Percentiles rank a stretch among this genome's conserved stretches.
Conservation (phyloP, 64 coral and sea anemone genomes). For the Montipora capricornis region DNA sequence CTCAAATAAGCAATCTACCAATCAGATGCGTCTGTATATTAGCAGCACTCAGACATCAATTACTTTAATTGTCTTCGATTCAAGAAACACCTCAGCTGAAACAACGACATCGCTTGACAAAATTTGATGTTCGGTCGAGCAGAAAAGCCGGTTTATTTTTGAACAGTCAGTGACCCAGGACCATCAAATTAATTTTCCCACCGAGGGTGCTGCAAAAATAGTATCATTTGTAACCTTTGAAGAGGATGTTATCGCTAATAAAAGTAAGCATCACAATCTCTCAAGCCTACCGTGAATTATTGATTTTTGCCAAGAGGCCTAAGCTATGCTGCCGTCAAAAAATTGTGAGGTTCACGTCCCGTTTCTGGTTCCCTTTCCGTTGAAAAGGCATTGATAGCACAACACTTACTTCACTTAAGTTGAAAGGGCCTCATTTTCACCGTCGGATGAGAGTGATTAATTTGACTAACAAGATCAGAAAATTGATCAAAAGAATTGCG, state of each 20-base stretch:
- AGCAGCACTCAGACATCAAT: conserved; percentile 1
- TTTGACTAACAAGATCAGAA: neutral
- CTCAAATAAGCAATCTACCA: neutral
- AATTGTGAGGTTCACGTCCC: neutral
- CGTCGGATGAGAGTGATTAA: neutral
- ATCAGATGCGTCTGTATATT: neutral
- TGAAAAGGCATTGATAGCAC: neutral
- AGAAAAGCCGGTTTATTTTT: neutral
- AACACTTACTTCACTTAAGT: neutral
- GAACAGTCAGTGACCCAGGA: neutral
- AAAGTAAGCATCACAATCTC: neutral
- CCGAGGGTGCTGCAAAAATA: conserved; percentile 10
- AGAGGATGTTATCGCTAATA: conserved; percentile 9
- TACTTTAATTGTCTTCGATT: conserved; percentile 25
- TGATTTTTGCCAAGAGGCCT: neutral
- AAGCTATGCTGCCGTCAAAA: too few relatives aligned
- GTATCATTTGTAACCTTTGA: neutral
- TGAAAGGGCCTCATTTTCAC: neutral
- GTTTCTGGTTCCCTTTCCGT: neutral
- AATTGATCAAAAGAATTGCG: neutral
- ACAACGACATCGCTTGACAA: neutral
- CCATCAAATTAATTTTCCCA: conserved; percentile 32
- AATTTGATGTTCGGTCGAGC: neutral
- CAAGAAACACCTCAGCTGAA: neutral
- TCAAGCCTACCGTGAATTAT: neutral